phyloP scores from a whole-genome alignment of 1,140 invertebrate genomes.

The Ctenoplectra terminalis region DNA sequence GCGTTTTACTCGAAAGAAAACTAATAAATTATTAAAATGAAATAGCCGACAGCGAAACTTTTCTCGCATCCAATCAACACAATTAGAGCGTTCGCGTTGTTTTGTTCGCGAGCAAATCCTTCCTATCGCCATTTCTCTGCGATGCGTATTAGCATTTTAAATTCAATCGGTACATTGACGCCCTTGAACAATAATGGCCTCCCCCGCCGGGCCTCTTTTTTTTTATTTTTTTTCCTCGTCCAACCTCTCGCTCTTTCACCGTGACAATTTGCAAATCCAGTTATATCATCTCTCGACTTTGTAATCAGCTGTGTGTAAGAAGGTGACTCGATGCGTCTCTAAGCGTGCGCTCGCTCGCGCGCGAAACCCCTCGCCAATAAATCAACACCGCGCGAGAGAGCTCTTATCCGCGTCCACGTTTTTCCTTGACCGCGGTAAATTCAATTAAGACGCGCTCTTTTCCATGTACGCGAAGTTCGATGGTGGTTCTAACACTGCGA shows the following conservation, averaged over 20 bases:
- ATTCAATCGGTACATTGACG: conserved; percentile 66
- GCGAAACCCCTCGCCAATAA: conserved; percentile 38
- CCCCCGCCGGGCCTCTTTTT: conserved; percentile 18
- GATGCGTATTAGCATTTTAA: conserved; percentile 66
- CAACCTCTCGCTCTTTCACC: conserved; percentile 50
- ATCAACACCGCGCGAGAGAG: conserved; percentile 5
- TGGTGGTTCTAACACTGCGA: background rate
- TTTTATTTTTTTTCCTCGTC: conserved; percentile 31
- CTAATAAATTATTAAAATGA: too few relatives aligned
- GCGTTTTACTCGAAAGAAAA: too few relatives aligned
- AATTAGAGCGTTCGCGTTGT: background rate
- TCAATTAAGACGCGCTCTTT: conserved; percentile 21
- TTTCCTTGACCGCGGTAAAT: conserved; percentile 40
- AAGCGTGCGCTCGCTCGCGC: background rate
- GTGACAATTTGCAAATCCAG: conserved; percentile 57
- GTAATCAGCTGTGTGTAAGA: conserved; percentile 49
- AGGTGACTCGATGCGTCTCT: conserved; percentile 10
- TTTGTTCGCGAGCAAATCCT: background rate
- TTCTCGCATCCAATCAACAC: too few relatives aligned
- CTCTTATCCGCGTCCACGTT: conserved; percentile 23
- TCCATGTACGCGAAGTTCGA: background rate
- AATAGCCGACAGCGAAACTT: too few relatives aligned
- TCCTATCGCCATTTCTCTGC: conserved; percentile 52
- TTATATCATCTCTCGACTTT: conserved; percentile 66
- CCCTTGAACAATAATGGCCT: conserved; percentile 68